Evolutionary conservation across 2,113 vertebrate genomes (phyloP).

Genomic region (Chascanopsetta lugubris): DNA sequence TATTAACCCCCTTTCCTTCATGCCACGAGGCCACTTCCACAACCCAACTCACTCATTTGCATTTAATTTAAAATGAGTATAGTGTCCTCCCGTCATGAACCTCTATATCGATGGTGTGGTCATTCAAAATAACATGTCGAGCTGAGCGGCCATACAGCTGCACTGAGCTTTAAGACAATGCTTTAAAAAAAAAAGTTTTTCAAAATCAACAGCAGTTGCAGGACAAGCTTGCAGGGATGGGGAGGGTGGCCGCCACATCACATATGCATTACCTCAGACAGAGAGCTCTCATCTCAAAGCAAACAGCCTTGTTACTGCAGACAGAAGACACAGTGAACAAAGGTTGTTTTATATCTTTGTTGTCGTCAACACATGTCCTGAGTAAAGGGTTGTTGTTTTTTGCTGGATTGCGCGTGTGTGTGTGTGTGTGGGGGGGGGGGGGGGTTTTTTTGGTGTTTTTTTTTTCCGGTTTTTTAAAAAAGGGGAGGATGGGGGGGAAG

Average conservation of each 20-base stretch:
- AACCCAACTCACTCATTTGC: constrained; percentile 3
- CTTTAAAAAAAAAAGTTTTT: too few species aligned
- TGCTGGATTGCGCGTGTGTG: constrained; percentile 23
- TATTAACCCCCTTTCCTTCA: constrained; percentile 4
- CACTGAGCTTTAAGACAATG: constrained; percentile 23
- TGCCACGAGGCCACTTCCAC: constrained; percentile 2
- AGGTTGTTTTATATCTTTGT: constrained; percentile 38
- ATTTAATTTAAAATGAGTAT: constrained; percentile 13
- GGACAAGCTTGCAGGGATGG: constrained; percentile 3
- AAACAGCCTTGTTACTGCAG: constrained; percentile 41
- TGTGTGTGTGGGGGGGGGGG: constrained; percentile 4
- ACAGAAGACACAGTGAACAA: constrained; percentile 32
- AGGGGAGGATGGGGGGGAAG: constrained; percentile 34
- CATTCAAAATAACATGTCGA: constrained; percentile 11
- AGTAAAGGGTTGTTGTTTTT: constrained; percentile 39
- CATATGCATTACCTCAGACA: constrained; percentile 37
- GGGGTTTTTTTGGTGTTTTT: constrained; percentile 51
- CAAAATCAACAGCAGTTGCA: constrained; percentile 39
- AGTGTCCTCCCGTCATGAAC: constrained; percentile 32
- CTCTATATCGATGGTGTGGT: background rate
- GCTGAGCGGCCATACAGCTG: constrained; percentile 29
- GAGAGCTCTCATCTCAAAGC: constrained; percentile 37
- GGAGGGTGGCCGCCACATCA: constrained; percentile 56
- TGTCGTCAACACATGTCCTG: constrained; percentile 32
- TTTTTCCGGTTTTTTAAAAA: constrained; percentile 44